Base-by-base conservation (phyloP, 2,797 vertebrate genomes). In the Leuciscus waleckii region DNA sequence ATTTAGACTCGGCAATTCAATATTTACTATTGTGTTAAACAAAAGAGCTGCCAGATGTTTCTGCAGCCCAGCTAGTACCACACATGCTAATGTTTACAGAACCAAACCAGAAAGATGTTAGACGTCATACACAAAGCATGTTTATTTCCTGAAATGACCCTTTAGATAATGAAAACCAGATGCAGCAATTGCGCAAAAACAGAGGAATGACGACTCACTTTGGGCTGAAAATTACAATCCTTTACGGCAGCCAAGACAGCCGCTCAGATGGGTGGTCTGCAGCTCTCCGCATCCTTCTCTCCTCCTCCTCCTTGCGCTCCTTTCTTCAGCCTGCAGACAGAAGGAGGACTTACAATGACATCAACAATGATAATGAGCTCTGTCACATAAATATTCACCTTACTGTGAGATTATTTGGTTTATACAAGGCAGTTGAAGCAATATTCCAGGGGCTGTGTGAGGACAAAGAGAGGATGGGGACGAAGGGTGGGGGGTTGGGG, bases 281-380 rank as follows among this genome's bases (percentile, higher is more conserved):
- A 77, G 35, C 23, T 65, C 75, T 71, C 73, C 23, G 21, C 14
- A 67, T 46, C 75, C 54, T 51, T 51, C 74, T 90, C 90, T 86
- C 83, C 80, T 90, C 89, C 78, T 90, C 88, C 92, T 93, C 87
- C 54, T 49, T 49, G 79, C 86, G 90, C 26, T 87, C 67, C 43
- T 70, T 67, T 88, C 85, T 84, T 70, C 89, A 91, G 90, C 8
- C 81, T 82, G 80, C 81, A 90, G 89, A 87, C 83, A 79, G 87
- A 82, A 87, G 56, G 49, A 86, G 89, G 90, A 90, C 90, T 92
- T 37, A 21, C 87, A 90, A 92, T 94, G 92, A 94, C 94, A 94
- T 95, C 93, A 94, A 90, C 90, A 86, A 88, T 86, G 83, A 65
- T 87, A 69, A 83, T 70, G 56, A 17, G 81, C n/a, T 77, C 74